These are phyloP conservation scores for Tetrapedia diversipes DNA, from an alignment of 2,888 invertebrate genomes.

Conservation along the genomic window DNA sequence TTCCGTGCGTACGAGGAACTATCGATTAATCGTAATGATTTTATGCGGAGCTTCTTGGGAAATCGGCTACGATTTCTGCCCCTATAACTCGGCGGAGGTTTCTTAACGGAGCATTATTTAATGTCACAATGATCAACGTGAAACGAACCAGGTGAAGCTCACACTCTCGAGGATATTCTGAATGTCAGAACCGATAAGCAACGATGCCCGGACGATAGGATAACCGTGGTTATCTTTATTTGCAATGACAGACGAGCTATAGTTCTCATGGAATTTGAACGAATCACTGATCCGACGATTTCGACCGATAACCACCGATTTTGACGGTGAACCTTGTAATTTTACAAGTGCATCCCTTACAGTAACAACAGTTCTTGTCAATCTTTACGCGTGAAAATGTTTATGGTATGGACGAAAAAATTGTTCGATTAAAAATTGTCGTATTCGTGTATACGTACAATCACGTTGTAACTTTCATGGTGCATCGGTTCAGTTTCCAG, in stretches of 20 bases:
- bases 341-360: background rate
- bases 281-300: background rate
- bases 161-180: too few relatives aligned
- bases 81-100: background rate
- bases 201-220: background rate
- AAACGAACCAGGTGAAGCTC: background rate
- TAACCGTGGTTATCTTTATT: background rate
- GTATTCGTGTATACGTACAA: too few relatives aligned
- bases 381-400: conserved; percentile 25
- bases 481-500: conserved; percentile 52
- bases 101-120: background rate
- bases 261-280: background rate
- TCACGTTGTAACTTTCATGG: background rate
- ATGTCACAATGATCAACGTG: background rate
- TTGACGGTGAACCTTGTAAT: background rate
- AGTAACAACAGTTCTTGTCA: too few relatives aligned
- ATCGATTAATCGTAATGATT: conserved; percentile 20
- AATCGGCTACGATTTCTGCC: conserved; percentile 9
- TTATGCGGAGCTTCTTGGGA: conserved; percentile 1
- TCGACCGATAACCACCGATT: background rate
- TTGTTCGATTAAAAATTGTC: too few relatives aligned
- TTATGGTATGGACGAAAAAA: conserved; percentile 32
- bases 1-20: background rate
- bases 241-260: background rate
- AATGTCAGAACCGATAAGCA: background rate